Base-by-base conservation (phyloP, 1,140 invertebrate species). In the Harlomillsia oculata region DNA sequence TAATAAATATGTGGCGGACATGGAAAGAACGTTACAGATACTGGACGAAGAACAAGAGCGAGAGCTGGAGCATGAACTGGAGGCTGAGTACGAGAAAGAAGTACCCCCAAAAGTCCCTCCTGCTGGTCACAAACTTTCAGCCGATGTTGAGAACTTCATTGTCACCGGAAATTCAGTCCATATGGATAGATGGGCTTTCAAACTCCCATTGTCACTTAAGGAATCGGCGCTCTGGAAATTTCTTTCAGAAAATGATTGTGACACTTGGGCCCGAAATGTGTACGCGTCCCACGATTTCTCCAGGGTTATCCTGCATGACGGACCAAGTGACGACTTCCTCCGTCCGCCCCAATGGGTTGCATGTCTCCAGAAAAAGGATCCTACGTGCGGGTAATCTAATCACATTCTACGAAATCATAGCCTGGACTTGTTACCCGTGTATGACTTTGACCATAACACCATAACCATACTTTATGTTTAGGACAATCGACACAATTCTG, bases 1-100 rank as follows among this genome's bases (percentile, higher is more conserved):
- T 0, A n/a, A 16, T 13, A 14, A 30, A 32, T 39, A 25, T 11
- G 32, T 63, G 9, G 39, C 51, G 3, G 23, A 43, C 26, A 43
- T 39, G 40, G 29, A 34, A 4, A 37, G 28, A 25, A 44, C 49
- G 29, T 18, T 29, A 5, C 41, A 53, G 1, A 25, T 49, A 14
- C 34, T 60, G n/a, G 60, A 63, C 18, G 60, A 63, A 28, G 45
- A 63, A 29, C 60, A 63, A 30, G 56, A 60, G 25, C 34, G 51
- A 1, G 60, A 63, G 28, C 25, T 63, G 36, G 60, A 63, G 36
- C 29, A 50, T 16, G 60, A 63, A 39, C 29, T 48, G 16, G 51
- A 54, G 48, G 43, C 44, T 23, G 56, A 63, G 28, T 16, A 29
- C 2, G 6, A 54, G 23, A 20, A 26, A 1, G 3, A 39, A 9